Evolutionary conservation across 2,888 invertebrate genomes (phyloP), one percentile per base, ranked within the genome.

Genomic region (Dicycla oo): DNA sequence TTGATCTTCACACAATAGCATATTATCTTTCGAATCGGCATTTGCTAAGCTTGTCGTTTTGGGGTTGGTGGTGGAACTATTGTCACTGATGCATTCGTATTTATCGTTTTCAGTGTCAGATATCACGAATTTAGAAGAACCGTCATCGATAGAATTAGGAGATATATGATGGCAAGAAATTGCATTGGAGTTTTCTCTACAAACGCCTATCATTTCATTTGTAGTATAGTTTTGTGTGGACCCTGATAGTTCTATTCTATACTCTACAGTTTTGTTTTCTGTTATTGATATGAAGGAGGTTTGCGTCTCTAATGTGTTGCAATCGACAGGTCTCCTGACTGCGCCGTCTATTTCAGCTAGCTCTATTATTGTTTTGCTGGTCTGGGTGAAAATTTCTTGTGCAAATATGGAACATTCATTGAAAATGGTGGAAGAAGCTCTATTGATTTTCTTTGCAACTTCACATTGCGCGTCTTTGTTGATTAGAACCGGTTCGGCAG

Each of bases 351-450:
- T 86, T 83, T 94, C 91, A 10, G 95, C 96, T 66, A 97, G 85
- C 83, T 96, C 93, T 53, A 97, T 89, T 60, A 97, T 95, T 3
- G 97, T 97, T 91, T 96, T 96, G 82, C 97, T 97, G 0, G 97
- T 97, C 90, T 97, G 97, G 13, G 97, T 97, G 75, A 90, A 94
- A 30, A 89, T 93, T 86, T 96, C 96, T 84, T 93, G 92, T 20
- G 92, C 88, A 18, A 91, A 61, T 58, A 91, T 81, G 7, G 90
- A 86, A 75, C 87, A 88, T 67, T 86, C 87, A 8, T 88, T 88
- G 8, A 86, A 40, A 56, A 86, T 89, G 15, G 88, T 83, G 18
- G 88, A 84, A 43, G 83, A 86, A 45, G 84, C 79, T 78, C 64
- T 86, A 70, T 69, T 86, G 49, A 78, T 72, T 83, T 82, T 84